A percentile compares a stretch with the other conserved stretches of the same genome.
Conservation (phyloP, 2,888 invertebrate species). For the Saturnia pavonia region DNA sequence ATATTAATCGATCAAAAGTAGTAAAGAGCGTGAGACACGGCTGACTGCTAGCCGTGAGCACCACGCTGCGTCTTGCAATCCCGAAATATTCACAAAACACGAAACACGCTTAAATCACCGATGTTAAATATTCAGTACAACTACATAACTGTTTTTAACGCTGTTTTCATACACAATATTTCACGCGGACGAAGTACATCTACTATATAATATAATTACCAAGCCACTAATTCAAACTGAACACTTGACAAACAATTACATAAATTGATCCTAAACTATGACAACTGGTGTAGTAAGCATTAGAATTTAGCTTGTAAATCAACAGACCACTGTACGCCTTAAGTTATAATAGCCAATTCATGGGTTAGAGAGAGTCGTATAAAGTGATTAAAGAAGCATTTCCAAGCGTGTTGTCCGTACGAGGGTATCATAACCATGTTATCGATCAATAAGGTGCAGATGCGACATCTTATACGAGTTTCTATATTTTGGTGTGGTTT, state of each 20-base stretch:
- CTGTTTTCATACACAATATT: too few relatives aligned
- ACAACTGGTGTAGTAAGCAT: slow-evolving; percentile 46
- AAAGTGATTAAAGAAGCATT: slow-evolving; percentile 79
- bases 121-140: too few relatives aligned
- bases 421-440: slow-evolving; percentile 71
- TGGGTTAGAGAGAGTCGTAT: slow-evolving; percentile 67
- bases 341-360: slow-evolving; percentile 62
- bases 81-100: too few relatives aligned
- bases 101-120: too few relatives aligned
- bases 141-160: too few relatives aligned
- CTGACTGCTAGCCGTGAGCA: too few relatives aligned
- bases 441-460: slow-evolving; percentile 52
- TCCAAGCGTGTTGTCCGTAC: slow-evolving; percentile 57
- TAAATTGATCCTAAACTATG: slow-evolving; percentile 23
- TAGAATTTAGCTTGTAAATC: slow-evolving; percentile 59
- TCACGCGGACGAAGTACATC: too few relatives aligned
- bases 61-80: too few relatives aligned
- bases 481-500: background rate
- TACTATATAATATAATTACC: background rate
- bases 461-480: slow-evolving; percentile 18
- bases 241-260: slow-evolving; percentile 21
- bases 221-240: background rate
- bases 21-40: too few relatives aligned
- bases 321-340: slow-evolving; percentile 54
- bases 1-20: too few relatives aligned